Evolutionary conservation across 2,797 vertebrate species (phyloP), one percentile per base, ranked within the genome.

Genomic region (Pseudotriccus pelzelni): DNA sequence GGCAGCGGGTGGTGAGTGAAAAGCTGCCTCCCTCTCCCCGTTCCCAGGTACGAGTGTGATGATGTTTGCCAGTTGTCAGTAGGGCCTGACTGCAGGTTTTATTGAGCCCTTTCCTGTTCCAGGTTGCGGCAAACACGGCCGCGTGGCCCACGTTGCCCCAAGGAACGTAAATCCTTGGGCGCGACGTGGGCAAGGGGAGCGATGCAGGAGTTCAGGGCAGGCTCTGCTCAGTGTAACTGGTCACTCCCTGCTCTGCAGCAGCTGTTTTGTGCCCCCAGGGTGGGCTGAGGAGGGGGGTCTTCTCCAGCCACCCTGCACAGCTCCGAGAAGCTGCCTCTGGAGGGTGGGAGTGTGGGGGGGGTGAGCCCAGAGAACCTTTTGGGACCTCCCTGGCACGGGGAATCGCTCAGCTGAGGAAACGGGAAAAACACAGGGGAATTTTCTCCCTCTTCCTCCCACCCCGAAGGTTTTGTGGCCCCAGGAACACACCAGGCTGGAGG

Each of bases 131-230:
- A 25, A n/a, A 25, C 6, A 10, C 62, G 21, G 46, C 34, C 18
- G 5, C 1, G 0, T 11, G 43, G 4, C 14, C 56, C 36, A 2
- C 0, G 0, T 6, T 49, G 43, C 78, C 68, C n/a, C 10, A 0
- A 22, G 68, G 25, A 9, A 7, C 4, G 1, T 1, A 6, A 32
- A 70, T 21, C 63, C 68, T 28, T 39, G 10, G 74, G 56, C 16
- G 30, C 8, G 60, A 2, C 8, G 0, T 0, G 3, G 41, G 22
- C 9, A 0, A 17, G 49, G 6, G 39, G n/a, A 21, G 7, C 27
- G 6, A 4, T 19, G 25, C 37, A 22, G 37, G 59, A 62, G 59
- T 11, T 4, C 50, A 32, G 62, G 37, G 39, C 46, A 8, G 79
- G 1, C 34, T 52, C 30, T 4, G 10, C 8, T 24, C 4, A 23